Evolutionary conservation across 2,113 vertebrate genomes (phyloP), one percentile per base, ranked within the genome.

Genomic region (Cyphomyrus discorhynchus): DNA sequence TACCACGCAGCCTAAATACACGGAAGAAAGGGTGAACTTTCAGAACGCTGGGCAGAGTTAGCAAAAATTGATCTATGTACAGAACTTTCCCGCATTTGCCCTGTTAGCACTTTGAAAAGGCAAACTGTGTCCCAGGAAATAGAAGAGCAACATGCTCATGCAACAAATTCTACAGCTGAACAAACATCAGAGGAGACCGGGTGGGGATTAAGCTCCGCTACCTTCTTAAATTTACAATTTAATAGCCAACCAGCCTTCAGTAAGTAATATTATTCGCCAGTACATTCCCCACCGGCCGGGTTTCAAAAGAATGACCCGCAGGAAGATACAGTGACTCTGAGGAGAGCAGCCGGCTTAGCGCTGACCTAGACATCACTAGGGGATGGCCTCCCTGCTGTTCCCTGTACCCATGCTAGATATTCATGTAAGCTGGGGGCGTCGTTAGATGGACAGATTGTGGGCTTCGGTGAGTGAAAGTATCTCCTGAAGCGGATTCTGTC

Each of bases 291-390:
- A 50, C 50, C 1, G 50, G n/a, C 85, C 6, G 15, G 27, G 50
- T 87, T 87, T 87, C 85, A 87, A 87, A 87, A 27, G 47, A 87
- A 53, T 19, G 85, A 39, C 27, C 45, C 8, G 85, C 27, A 52
- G 45, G 46, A n/a, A 53, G 31, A 87, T 53, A 11, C 85, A 6
- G 17, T 21, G 50, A 87, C n/a, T 50, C 84, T 56, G 50, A 21
- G 85, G 50, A 50, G 85, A 19, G 45, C 50, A 17, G n/a, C 31
- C 6, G 31, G 49, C 24, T 31, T 19, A 19, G n/a, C 13, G 15
- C n/a, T 49, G n/a, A 53, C 50, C 49, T 21, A 47, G 4, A 47
- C n/a, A 87, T 21, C 31, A 19, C 85, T 35, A 9, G 45, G 45
- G 74, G 82, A 46, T 0, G 8, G 45, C 45, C n/a, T 31, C 24